Evolutionary conservation across 2,113 vertebrate genomes (phyloP), one percentile per base, ranked within the genome.

Genomic region (Cygnus buccinator): DNA sequence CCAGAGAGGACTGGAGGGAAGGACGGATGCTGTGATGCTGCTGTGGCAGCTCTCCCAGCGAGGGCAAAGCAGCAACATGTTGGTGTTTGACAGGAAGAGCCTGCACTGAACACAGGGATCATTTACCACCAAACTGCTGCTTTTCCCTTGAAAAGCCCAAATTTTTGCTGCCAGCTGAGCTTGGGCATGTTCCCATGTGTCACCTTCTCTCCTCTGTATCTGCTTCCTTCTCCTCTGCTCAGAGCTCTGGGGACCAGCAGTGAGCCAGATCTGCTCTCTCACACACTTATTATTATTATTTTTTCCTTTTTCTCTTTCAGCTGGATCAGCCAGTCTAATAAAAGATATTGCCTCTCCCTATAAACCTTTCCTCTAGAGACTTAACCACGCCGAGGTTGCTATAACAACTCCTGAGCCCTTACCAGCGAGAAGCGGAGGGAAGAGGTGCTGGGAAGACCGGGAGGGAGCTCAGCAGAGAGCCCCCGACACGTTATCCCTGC

Each of bases 321-420:
- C 83, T 84, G 61, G 86, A 94, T 97, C 94, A 93, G 72, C 41
- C 10, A 0, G 65, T 78, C 84, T 96, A 95, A 96, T 95, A 95
- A 95, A 96, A 93, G 94, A 93, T 82, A 94, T 91, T 92, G 84
- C 91, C 89, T 96, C 93, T 95, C 94, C 95, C 93, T 82, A 66
- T 93, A 97, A 96, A 93, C 89, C 95, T 95, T 95, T 74, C 87
- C 96, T 93, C 89, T 77, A 68, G 95, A 94, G 95, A 94, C 91
- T 83, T 83, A 78, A 73, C 94, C 0, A 0, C 63, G 59, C 77
- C 13, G 94, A 96, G 94, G 95, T 96, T 96, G 96, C 95, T 95
- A 94, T 95, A 94, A 95, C 95, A 96, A 97, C 90, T 92, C 66
- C 81, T 0, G 84, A 95, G 94, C 90, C 93, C 74, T 96, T 63